These are phyloP conservation scores for Sebastes minor DNA, from an alignment of 2,797 vertebrate species.

Conservation along the genomic window DNA sequence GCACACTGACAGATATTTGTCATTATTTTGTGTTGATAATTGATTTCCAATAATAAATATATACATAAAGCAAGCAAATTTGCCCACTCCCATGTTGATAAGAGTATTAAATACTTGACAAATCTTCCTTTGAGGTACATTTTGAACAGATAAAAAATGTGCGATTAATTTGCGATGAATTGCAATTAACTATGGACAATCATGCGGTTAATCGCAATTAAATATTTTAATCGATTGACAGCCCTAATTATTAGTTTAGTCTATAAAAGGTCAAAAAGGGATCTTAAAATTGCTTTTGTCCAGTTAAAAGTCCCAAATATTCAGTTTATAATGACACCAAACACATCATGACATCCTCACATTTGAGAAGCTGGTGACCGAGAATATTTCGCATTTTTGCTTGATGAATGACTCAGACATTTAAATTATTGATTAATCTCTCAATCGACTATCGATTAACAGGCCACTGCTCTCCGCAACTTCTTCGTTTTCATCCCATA, in stretches of 20 bases:
- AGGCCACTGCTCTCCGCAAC: neutral
- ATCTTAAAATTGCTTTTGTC: neutral
- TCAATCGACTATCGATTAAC: slow-evolving; percentile 5
- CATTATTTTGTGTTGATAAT: no score
- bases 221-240: no score
- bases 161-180: no score
- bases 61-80: no score
- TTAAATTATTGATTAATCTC: neutral
- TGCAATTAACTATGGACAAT: no score
- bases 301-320: neutral
- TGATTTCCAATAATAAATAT: no score
- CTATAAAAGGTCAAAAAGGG: neutral
- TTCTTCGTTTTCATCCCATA: neutral
- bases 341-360: neutral
- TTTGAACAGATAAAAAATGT: no score
- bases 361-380: neutral
- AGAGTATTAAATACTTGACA: no score
- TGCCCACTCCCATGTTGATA: no score
- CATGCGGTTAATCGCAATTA: no score
- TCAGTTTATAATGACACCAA: neutral
- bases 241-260: neutral
- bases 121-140: no score
- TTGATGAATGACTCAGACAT: neutral
- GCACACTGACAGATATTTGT: no score
- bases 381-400: neutral